phyloP scores from a whole-genome alignment of 2,113 vertebrate genomes.

The Notiomystis cincta region DNA sequence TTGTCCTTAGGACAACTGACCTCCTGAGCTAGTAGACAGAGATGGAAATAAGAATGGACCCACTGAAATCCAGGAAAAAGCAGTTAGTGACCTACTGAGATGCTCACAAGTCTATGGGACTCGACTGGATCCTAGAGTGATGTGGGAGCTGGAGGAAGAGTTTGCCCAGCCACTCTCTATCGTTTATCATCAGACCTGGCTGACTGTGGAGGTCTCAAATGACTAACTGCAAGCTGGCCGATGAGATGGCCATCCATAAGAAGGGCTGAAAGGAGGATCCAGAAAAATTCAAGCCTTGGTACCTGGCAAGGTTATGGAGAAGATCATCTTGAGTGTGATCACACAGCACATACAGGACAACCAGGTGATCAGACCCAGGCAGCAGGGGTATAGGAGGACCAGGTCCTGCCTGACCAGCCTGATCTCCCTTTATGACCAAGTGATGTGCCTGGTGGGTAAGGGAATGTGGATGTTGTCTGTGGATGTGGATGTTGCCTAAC shows the following conservation, averaged over 20 bases:
- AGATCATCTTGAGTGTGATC: neutral
- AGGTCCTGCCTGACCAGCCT: neutral
- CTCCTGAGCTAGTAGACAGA: neutral
- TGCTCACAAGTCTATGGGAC: neutral
- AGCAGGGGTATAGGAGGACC: neutral
- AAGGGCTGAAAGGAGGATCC: neutral
- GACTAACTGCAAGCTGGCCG: rapidly evolving
- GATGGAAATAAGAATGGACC: neutral
- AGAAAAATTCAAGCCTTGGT: neutral
- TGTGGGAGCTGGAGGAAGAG: neutral
- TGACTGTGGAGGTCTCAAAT: neutral
- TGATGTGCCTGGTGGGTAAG: rapidly evolving
- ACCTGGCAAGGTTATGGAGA: neutral
- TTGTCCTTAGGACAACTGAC: neutral
- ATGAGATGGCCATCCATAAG: neutral
- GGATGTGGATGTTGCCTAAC: neutral
- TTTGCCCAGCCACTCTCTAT: neutral
- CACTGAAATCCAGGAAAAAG: neutral
- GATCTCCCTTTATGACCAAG: neutral
- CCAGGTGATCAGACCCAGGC: neutral
- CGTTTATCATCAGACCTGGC: neutral
- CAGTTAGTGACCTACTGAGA: neutral
- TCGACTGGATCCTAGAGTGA: rapidly evolving
- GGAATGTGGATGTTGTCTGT: neutral
- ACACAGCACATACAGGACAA: too few species aligned